phyloP scores from a whole-genome alignment of 2,888 invertebrate genomes.

The Nezara viridula region DNA sequence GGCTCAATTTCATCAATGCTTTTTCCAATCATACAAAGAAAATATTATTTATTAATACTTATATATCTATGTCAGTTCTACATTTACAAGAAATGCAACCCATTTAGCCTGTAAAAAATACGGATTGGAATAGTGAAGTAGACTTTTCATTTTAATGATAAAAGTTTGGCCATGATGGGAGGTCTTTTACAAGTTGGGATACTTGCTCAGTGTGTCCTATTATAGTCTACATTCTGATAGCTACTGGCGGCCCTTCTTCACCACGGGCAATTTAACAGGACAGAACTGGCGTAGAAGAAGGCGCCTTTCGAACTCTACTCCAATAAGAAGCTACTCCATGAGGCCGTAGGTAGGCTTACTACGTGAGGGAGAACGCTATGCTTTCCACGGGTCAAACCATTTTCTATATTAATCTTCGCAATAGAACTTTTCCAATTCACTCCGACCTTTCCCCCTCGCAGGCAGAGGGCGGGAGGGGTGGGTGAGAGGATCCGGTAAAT shows the following conservation, averaged over 20 bases:
- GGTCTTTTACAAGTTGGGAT: background rate
- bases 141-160: background rate
- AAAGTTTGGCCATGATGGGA: background rate
- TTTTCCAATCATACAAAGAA: no score
- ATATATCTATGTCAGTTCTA: no score
- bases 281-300: background rate
- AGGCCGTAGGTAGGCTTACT: conserved; percentile 14
- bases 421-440: conserved; percentile 55
- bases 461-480: background rate
- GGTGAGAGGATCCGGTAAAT: conserved; percentile 42
- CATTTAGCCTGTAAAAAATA: no score
- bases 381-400: conserved; percentile 51
- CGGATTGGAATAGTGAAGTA: background rate
- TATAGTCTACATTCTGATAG: background rate
- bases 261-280: conserved; percentile 21
- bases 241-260: background rate
- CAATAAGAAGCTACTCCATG: conserved; percentile 15
- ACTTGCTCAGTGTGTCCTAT: background rate
- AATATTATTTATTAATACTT: no score
- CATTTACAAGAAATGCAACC: no score
- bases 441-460: background rate
- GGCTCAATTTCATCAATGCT: no score
- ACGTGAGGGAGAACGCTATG: conserved; percentile 45
- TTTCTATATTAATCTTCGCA: conserved; percentile 57
- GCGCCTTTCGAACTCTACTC: conserved; percentile 1